Base-by-base conservation (phyloP, 2,888 invertebrate genomes). In the Agrotis exclamationis region DNA sequence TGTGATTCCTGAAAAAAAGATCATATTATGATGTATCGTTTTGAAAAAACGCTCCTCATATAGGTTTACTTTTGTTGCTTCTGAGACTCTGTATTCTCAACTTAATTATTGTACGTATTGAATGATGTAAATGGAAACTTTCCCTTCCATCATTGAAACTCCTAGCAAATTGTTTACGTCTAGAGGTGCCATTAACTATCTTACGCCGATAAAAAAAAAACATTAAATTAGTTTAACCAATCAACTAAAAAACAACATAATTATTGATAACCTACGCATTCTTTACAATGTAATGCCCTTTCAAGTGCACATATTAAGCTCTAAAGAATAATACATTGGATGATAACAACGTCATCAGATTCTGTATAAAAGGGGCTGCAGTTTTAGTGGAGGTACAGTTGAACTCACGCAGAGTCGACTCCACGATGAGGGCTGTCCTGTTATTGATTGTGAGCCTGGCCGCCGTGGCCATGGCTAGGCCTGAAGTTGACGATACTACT, bases 351-450 rank as follows among this genome's bases (percentile, higher is more conserved):
- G 14, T 58, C 54, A 58, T 20, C 60, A 54, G 64, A 63, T 63
- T 33, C 54, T 58, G 86, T 92, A 93, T 92, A 93, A 90, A 93
- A 90, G 80, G 87, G 69, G 72, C 47, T 47, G 80, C 44, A 20
- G 48, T 20, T 5, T 50, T n/a, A 33, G 57, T 28, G 53, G 20
- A 70, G 74, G 79, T 79, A 93, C 94, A 95, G 94, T 94, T 92
- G 88, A 84, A 84, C 88, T 89, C 87, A 74, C 81, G 85, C 66
- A 80, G 89, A 85, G 89, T 88, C 84, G 77, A 87, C 91, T 91
- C 90, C 91, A 93, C 82, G 85, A 95, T 95, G 95, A 95, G 88
- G 90, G 90, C 89, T 80, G 83, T 91, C 64, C 83, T 91, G 67
- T 79, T 93, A 80, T 79, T 94, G 65, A 80, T 93, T 18, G 83